A percentile compares a stretch with the other conserved stretches of the same genome.
Conservation (phyloP, 2,888 invertebrate genomes). For the Cryptus viduatorius region DNA sequence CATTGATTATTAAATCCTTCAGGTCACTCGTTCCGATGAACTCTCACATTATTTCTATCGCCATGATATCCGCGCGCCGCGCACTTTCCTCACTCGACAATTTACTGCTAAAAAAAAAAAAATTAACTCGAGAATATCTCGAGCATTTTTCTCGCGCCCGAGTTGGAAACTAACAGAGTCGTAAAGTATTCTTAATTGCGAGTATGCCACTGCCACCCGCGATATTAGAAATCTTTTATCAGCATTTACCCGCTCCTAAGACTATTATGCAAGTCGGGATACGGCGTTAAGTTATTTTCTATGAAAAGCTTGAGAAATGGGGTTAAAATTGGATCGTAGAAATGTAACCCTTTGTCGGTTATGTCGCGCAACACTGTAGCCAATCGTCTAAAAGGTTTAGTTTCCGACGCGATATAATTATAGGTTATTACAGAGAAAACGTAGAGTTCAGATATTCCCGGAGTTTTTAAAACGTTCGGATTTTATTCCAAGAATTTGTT, state of each 20-base stretch:
- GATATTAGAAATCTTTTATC: constrained; percentile 61
- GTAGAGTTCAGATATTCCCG: too few relatives aligned
- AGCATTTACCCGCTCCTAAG: neutral
- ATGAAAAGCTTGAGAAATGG: neutral
- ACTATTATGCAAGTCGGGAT: constrained; percentile 20
- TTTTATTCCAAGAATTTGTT: too few relatives aligned
- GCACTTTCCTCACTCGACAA: neutral
- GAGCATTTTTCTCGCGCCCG: neutral
- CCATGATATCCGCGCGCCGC: constrained; percentile 6
- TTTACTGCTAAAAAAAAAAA: constrained; percentile 24
- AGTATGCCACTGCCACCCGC: constrained; percentile 40
- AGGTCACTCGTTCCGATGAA: constrained; percentile 63
- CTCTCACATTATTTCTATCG: constrained; percentile 55
- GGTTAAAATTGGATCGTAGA: neutral
- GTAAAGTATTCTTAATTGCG: constrained; percentile 63
- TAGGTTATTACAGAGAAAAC: too few relatives aligned
- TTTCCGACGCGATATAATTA: too few relatives aligned
- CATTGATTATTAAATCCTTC: constrained; percentile 50
- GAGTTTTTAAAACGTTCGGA: too few relatives aligned
- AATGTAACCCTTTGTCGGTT: too few relatives aligned
- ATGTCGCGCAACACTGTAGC: too few relatives aligned
- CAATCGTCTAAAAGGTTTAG: too few relatives aligned
- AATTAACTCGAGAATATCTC: constrained; percentile 26
- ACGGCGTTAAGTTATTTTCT: neutral
- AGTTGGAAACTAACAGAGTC: constrained; percentile 51